Evolutionary conservation across 2,797 vertebrate genomes (phyloP).

Genomic region (Babyrousa celebensis): DNA sequence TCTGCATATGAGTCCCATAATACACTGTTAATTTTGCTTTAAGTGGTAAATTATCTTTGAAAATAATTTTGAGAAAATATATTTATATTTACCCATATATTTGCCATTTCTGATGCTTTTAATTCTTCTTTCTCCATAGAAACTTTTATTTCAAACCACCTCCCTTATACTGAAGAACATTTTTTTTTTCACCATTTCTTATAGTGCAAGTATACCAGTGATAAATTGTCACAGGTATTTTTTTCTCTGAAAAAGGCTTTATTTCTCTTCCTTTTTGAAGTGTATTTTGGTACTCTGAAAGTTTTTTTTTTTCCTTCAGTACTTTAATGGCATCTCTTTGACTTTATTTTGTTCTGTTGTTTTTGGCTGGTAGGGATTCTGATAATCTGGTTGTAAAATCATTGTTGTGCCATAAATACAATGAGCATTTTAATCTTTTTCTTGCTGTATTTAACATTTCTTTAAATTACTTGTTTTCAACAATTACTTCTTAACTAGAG

Average conservation of each 20-base stretch:
- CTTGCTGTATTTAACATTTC: not conserved
- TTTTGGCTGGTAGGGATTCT: not conserved
- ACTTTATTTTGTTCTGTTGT: not conserved
- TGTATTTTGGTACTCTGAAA: not conserved
- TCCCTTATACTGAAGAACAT: not conserved
- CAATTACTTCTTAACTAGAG: not conserved
- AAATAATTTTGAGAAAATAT: not conserved
- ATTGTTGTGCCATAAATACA: not conserved
- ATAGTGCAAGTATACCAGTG: not conserved
- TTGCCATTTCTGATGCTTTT: not conserved
- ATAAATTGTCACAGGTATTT: not conserved
- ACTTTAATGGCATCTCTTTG: not conserved
- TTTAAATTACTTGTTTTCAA: not conserved
- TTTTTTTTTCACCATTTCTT: not conserved
- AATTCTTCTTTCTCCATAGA: not conserved
- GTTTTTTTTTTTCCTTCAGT: not conserved
- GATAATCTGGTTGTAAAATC: not conserved
- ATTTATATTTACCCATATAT: not conserved
- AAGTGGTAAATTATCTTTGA: not conserved
- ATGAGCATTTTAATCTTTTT: not conserved
- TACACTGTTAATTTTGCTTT: not conserved
- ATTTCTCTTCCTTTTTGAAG: not conserved
- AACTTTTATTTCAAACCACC: not conserved
- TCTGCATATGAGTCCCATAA: not conserved
- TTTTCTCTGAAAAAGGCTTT: not conserved